phyloP scores from a whole-genome alignment of 2,888 invertebrate species.

The Himalopsyche kuldschensis region DNA sequence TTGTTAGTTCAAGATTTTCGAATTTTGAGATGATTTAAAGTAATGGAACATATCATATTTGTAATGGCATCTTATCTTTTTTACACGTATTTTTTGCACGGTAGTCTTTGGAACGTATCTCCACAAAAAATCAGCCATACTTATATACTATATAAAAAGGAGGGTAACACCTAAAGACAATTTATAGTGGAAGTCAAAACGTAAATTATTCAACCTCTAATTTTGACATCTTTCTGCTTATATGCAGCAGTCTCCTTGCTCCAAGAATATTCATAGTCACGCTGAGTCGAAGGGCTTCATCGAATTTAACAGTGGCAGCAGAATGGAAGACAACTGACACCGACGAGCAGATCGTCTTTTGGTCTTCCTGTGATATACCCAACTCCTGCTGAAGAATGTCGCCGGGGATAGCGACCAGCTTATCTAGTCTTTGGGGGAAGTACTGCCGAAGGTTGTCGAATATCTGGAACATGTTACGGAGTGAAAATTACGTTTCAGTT shows the following conservation, averaged over 20 bases:
- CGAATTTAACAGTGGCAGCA: slow-evolving; percentile 81
- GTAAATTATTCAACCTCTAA: slow-evolving; percentile 64
- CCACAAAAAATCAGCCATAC: too few relatives aligned
- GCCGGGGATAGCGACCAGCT: slow-evolving; percentile 66
- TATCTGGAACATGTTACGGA: slow-evolving; percentile 49
- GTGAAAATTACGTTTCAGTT: not conserved
- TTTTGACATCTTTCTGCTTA: slow-evolving; percentile 70
- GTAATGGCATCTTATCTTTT: too few relatives aligned
- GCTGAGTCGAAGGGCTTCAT: slow-evolving; percentile 72
- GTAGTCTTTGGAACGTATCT: too few relatives aligned
- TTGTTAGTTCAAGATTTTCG: too few relatives aligned
- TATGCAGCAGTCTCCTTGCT: slow-evolving; percentile 67
- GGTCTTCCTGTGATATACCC: slow-evolving; percentile 59
- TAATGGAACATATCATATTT: too few relatives aligned
- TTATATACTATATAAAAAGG: too few relatives aligned
- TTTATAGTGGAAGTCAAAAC: too few relatives aligned
- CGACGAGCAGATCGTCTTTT: slow-evolving; percentile 47
- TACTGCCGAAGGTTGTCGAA: slow-evolving; percentile 63
- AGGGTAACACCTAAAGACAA: too few relatives aligned
- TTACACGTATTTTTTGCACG: too few relatives aligned
- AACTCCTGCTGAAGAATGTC: slow-evolving; percentile 64
- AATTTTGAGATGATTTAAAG: too few relatives aligned
- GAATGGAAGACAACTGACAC: slow-evolving; percentile 80
- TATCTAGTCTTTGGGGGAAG: slow-evolving; percentile 61
- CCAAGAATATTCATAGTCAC: slow-evolving; percentile 78